A percentile compares a stretch with the other conserved stretches of the same genome.
Conservation (phyloP, 2,888 invertebrate species). For the Uloborus plumipes region DNA sequence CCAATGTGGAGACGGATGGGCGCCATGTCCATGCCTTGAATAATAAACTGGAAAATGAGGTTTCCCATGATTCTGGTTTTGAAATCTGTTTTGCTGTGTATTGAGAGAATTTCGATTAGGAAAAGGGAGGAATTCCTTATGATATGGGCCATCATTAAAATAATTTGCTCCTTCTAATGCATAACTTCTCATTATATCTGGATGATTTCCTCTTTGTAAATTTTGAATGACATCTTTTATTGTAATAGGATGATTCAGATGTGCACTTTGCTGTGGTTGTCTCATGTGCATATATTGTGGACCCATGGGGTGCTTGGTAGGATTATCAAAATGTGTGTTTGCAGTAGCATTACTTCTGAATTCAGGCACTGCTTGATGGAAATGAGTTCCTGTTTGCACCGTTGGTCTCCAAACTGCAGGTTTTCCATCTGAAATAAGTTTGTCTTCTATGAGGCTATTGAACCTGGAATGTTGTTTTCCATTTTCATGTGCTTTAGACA, state of each 20-base stretch:
- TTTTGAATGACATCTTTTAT: slow-evolving; percentile 23
- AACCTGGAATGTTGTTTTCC: no score
- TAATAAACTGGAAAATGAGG: background rate
- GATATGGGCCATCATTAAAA: background rate
- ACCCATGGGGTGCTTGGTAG: background rate
- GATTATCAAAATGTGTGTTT: no score
- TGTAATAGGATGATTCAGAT: background rate
- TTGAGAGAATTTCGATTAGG: background rate
- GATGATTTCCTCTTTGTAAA: background rate
- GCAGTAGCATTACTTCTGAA: no score
- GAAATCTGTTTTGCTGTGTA: background rate
- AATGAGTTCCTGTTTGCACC: no score
- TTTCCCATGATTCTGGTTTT: background rate
- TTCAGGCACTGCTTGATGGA: no score
- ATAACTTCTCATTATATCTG: background rate
- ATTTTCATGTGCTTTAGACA: no score
- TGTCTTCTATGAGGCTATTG: no score
- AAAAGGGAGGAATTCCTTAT: background rate
- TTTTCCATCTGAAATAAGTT: no score
- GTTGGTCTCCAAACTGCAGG: no score
- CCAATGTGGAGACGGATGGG: slow-evolving; percentile 21
- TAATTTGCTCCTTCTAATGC: background rate
- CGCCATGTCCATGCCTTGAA: background rate
- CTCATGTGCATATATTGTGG: background rate
- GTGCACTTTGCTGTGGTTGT: slow-evolving; percentile 8